These are phyloP conservation scores for Aspidoscelis tigris DNA, from an alignment of 2,113 vertebrate genomes.

Conservation along the genomic window DNA sequence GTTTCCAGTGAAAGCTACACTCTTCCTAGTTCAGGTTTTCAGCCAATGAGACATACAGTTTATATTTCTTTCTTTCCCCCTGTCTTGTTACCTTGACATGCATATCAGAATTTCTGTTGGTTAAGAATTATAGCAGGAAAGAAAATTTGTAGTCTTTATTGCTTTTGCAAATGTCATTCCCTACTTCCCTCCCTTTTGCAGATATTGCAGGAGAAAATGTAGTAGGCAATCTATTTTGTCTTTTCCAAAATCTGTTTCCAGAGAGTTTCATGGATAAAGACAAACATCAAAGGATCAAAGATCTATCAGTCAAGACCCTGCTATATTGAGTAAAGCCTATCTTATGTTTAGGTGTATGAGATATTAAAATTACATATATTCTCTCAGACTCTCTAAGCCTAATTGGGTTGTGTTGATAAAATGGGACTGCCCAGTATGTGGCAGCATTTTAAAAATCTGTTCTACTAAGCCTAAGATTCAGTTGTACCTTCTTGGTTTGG, in stretches of 20 bases:
- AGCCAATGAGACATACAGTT: not conserved
- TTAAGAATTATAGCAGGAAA: not conserved
- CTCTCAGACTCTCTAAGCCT: not conserved
- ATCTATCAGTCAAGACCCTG: not conserved
- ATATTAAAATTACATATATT: not conserved
- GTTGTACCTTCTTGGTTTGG: not conserved
- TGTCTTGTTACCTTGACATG: not conserved
- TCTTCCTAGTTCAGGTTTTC: not conserved
- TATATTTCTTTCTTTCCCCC: not conserved
- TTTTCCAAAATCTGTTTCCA: not conserved
- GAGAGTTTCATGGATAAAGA: not conserved
- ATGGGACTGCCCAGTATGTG: not conserved
- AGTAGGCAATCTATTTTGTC: not conserved
- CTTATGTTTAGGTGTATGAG: not conserved
- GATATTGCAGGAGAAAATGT: not conserved
- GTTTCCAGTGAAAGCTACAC: not conserved
- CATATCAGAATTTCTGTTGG: not conserved
- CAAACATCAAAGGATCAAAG: not conserved
- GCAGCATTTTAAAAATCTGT: not conserved
- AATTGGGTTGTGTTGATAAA: not conserved
- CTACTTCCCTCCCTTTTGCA: not conserved
- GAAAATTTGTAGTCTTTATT: not conserved
- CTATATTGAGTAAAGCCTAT: not conserved
- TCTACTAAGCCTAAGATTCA: not conserved
- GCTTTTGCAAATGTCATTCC: too few species aligned